A percentile compares a stretch with the other conserved stretches of the same genome.
Conservation (phyloP, 1,140 invertebrate genomes). For the Cyphomyrmex costatus region DNA sequence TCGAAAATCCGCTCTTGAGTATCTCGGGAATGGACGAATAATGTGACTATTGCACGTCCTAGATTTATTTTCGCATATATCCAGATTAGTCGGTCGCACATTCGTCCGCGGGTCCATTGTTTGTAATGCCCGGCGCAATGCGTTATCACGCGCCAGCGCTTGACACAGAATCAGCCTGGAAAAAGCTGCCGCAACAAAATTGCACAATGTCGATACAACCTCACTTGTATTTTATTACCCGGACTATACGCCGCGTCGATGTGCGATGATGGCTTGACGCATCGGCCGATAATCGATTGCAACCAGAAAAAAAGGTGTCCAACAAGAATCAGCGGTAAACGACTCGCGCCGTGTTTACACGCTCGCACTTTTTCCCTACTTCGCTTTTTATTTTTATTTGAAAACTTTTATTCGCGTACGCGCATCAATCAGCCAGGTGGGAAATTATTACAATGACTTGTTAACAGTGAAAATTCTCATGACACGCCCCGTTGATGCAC, state of each 20-base stretch:
- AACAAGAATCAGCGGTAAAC: slow-evolving; percentile 63
- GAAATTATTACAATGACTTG: slow-evolving; percentile 62
- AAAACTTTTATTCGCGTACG: slow-evolving; percentile 47
- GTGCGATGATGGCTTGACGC: slow-evolving; percentile 64
- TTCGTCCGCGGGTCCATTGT: slow-evolving; percentile 67
- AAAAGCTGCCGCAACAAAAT: slow-evolving; percentile 71
- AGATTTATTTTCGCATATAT: slow-evolving; percentile 71
- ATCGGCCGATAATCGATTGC: slow-evolving; percentile 70
- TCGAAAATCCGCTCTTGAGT: slow-evolving; percentile 49
- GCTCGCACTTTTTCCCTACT: slow-evolving; percentile 2
- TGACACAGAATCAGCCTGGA: slow-evolving; percentile 68
- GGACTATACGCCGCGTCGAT: slow-evolving; percentile 69
- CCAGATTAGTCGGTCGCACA: slow-evolving; percentile 60
- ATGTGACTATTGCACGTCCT: slow-evolving; percentile 61
- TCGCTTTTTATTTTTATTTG: slow-evolving; percentile 32
- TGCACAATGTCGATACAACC: slow-evolving; percentile 65
- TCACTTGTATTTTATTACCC: slow-evolving; percentile 72
- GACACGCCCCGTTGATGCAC: slow-evolving; percentile 54
- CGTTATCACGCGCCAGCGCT: slow-evolving; percentile 65
- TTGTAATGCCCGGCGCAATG: slow-evolving; percentile 68
- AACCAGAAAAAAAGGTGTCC: slow-evolving; percentile 59
- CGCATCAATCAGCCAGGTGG: slow-evolving; percentile 49
- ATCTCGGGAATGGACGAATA: slow-evolving; percentile 54
- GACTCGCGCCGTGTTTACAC: slow-evolving; percentile 55
- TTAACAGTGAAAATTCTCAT: slow-evolving; percentile 63